Base-by-base conservation (phyloP, 2,113 vertebrate species). In the Cygnus buccinator region DNA sequence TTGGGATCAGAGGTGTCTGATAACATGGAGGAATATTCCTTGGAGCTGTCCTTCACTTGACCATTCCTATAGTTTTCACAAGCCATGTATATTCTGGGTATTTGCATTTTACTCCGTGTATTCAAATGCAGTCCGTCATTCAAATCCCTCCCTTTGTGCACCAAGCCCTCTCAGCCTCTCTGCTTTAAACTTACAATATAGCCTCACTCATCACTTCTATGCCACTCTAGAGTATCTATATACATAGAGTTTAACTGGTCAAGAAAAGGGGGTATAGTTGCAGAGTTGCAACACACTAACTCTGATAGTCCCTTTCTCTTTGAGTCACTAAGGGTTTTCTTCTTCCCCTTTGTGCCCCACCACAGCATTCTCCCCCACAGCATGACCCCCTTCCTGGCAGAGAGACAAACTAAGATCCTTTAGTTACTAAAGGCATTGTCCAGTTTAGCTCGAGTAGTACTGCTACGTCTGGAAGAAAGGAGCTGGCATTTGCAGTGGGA, bases 311-410 rank as follows among this genome's bases (percentile, higher is more conserved):
- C 10, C 28, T 68, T 82, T 90, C 61, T 74, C 54, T 70, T 65
- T 73, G 22, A 85, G 54, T 9, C 18, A 18, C 21, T 3, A 3
- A 74, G 31, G 19, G 23, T 65, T 89, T 84, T 77, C 46, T 78
- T 70, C 58, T 55, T 2, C 2, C 14, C 10, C 26, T 25, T 52
- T 0, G 1, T 6, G 11, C 17, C 4, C 43, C 3, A 3, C 11
- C 19, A 11, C 19, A 78, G 41, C 55, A 7, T 21, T 54, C 39
- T 66, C 6, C 44, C 10, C 7, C 10, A 41, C 33, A 82, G 65
- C 65, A 85, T 57, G 85, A n/a, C n/a, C 10, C 13, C 23, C 8
- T 58, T 68, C 26, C 31, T 28, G 35, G 37, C 37, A 37, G 55
- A 48, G 25, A 89, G 50, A 43, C 13, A 86, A 84, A 76, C 16